Evolutionary conservation across 2,797 vertebrate genomes (phyloP), one percentile per base, ranked within the genome.

Genomic region (Typhlichthys subterraneus): DNA sequence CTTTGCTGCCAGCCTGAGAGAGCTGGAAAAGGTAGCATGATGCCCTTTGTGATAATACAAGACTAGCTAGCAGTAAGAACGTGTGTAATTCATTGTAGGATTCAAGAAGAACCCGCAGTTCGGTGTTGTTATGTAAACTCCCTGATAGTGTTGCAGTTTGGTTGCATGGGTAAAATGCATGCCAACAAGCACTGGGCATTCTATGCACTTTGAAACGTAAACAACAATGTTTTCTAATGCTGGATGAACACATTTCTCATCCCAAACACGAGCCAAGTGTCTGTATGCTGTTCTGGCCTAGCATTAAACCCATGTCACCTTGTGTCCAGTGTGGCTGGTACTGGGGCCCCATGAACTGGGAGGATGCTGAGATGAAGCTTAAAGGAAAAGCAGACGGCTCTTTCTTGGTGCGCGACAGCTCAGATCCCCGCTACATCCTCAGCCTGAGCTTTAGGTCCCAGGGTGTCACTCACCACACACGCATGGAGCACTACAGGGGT

Each of bases 321-420:
- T 51, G 2, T 51, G 13, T 5, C 45, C 67, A 97, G 96, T 98
- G 96, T 0, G 97, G 97, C 17, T 98, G 97, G 96, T 99, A 98
- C 79, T 99, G 96, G 97, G 97, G 97, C 0, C 96, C 97, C 0
- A 98, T 98, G 97, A 99, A 97, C 84, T 98, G 97, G 97, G 97
- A 98, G 82, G 97, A 99, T 0, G 97, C 97, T 0, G 97, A 98
- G 90, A 95, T 98, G 95, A 99, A 99, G 82, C 89, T 99, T 68
- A 97, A 97, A 86, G 96, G 94, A 59, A 97, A 96, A 64, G 94
- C 96, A 0, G 97, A 99, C 10, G 97, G 97, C 0, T 98, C 97
- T 0, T 98, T 99, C 69, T 91, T 98, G 91, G 97, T 99, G 10
- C 91, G 97, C 29, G 97, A 99, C 86, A 98, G 96, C 67, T 98